phyloP scores from a whole-genome alignment of 2,888 invertebrate species.

The Macropis europaea region DNA sequence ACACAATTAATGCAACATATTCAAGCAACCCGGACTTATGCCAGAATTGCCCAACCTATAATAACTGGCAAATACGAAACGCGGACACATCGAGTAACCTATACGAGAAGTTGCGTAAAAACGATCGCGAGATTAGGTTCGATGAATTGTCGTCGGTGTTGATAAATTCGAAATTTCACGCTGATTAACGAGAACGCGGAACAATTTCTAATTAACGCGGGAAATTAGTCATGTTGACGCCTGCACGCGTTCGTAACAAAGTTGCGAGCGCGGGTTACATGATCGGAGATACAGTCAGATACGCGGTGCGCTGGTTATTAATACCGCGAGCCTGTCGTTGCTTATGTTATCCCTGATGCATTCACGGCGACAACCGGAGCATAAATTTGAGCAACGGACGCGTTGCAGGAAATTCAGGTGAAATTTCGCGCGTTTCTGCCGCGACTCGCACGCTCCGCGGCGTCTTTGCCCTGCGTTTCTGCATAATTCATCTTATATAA shows the following conservation, averaged over 20 bases:
- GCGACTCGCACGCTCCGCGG: background rate
- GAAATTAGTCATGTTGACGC: slow-evolving; percentile 21
- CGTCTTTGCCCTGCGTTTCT: slow-evolving; percentile 19
- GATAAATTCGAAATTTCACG: too few species aligned
- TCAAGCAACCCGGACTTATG: too few species aligned
- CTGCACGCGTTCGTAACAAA: slow-evolving; percentile 22
- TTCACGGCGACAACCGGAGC: slow-evolving; percentile 42
- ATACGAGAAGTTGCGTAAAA: too few species aligned
- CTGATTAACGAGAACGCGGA: background rate
- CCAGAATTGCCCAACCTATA: too few species aligned
- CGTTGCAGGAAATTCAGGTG: slow-evolving; percentile 28
- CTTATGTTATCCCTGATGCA: slow-evolving; percentile 36
- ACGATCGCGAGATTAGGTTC: too few species aligned
- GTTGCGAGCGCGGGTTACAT: background rate
- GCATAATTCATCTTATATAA: slow-evolving; percentile 50
- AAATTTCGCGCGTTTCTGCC: slow-evolving; percentile 36
- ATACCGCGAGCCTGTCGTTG: slow-evolving; percentile 47
- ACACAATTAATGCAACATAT: too few species aligned
- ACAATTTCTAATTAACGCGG: slow-evolving; percentile 1
- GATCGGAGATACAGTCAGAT: slow-evolving; percentile 7
- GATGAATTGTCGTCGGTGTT: too few species aligned
- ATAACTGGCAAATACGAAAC: too few species aligned
- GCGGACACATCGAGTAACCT: too few species aligned
- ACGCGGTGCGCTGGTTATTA: slow-evolving; percentile 44
- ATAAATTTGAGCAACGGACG: slow-evolving; percentile 46